Conservation (phyloP, 2,888 invertebrate genomes). For the Diploptera punctata region DNA sequence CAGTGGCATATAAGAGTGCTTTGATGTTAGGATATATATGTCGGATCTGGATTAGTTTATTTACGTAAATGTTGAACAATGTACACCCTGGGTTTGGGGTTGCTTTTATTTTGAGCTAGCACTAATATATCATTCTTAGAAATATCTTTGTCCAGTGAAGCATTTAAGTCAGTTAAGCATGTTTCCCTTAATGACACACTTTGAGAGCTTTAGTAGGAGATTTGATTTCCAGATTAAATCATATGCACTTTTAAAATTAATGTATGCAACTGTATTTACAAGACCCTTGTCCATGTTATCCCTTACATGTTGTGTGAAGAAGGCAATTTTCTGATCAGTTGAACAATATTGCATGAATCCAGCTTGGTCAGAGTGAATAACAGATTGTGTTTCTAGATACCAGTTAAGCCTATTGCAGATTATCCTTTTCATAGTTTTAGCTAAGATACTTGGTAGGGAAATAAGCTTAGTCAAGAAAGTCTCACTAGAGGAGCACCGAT, state of each 20-base stretch:
- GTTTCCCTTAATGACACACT: not conserved
- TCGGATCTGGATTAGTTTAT: not conserved
- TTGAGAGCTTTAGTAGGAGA: not conserved
- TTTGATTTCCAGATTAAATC: not conserved
- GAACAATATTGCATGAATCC: not conserved
- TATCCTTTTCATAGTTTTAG: not conserved
- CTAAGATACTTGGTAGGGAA: not conserved
- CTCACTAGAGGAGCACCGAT: too few species aligned
- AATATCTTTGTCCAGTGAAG: not conserved
- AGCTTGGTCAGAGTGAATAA: not conserved
- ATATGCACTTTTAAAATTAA: not conserved
- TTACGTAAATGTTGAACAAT: not conserved
- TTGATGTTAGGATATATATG: not conserved
- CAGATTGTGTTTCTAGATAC: not conserved
- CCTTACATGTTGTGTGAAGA: not conserved
- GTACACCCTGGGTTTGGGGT: not conserved
- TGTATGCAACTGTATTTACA: not conserved
- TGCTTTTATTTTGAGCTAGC: not conserved
- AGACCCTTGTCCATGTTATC: not conserved
- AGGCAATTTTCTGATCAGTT: not conserved
- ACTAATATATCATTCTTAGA: not conserved
- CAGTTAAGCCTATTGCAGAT: not conserved
- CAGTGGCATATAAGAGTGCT: not conserved
- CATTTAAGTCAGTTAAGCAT: not conserved
- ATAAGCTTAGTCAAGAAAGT: too few species aligned